These are phyloP conservation scores for Aldrovandia affinis DNA, from an alignment of 2,797 vertebrate genomes.

Conservation along the genomic window DNA sequence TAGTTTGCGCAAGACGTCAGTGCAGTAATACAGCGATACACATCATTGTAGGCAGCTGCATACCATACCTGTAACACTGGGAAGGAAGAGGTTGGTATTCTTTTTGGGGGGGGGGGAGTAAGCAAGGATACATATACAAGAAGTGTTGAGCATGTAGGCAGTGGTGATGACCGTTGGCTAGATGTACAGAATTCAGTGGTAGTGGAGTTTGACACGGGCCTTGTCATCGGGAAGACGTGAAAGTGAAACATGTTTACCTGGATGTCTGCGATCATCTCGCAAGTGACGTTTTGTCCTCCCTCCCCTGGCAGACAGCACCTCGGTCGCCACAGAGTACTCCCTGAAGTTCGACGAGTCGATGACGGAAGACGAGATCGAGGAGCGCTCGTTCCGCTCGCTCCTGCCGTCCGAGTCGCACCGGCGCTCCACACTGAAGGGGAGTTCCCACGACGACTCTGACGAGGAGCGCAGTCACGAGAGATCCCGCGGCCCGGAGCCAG, in stretches of 20 bases:
- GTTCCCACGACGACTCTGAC: slow-evolving; percentile 83
- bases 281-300: not conserved
- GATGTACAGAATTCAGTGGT: too few species aligned
- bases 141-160: too few species aligned
- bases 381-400: slow-evolving; percentile 92
- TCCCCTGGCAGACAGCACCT: slow-evolving; percentile 76
- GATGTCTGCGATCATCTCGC: not conserved
- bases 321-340: slow-evolving; percentile 88
- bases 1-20: too few species aligned
- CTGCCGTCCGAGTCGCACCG: slow-evolving; percentile 94
- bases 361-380: slow-evolving; percentile 95
- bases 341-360: slow-evolving; percentile 93
- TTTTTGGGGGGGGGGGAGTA: too few species aligned
- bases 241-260: not conserved
- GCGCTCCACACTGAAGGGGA: slow-evolving; percentile 84
- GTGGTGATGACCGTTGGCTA: too few species aligned
- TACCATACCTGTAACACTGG: too few species aligned
- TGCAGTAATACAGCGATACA: too few species aligned
- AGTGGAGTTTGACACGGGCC: too few species aligned
- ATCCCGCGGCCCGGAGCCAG: slow-evolving; percentile 50
- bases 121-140: too few species aligned
- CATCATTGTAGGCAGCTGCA: too few species aligned
- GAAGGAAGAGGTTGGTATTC: too few species aligned
- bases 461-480: slow-evolving; percentile 79
- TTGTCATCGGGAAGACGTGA: not conserved